Conservation (phyloP, 2,797 vertebrate species). For the Peromyscus aztecus region DNA sequence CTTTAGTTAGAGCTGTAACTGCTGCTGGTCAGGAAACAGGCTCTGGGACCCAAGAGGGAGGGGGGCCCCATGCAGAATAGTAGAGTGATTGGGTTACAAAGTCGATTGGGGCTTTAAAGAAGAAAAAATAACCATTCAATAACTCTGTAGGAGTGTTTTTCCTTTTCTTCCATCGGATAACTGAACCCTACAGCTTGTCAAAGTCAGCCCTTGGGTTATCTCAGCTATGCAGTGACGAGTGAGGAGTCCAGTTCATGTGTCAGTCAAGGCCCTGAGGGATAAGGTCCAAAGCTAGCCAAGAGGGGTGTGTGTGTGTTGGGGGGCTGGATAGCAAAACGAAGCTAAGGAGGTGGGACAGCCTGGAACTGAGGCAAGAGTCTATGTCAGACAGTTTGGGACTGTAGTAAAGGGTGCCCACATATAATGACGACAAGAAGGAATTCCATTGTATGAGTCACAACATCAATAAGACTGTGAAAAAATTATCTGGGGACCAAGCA, state of each 20-base stretch:
- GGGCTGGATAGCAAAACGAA: neutral
- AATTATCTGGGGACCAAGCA: neutral
- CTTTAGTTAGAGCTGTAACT: neutral
- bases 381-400: neutral
- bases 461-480: neutral
- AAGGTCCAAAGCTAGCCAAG: neutral
- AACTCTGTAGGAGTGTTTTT: neutral
- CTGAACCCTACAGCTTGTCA: constrained; percentile 14
- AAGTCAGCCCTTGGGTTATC: constrained; percentile 30
- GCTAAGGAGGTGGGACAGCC: neutral
- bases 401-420: neutral
- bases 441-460: neutral
- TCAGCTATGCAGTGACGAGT: neutral
- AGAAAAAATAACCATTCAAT: neutral
- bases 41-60: neutral
- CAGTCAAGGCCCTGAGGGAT: neutral
- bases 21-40: neutral
- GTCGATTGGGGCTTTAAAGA: neutral
- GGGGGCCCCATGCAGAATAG: neutral
- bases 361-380: neutral
- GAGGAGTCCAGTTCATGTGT: neutral
- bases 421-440: neutral
- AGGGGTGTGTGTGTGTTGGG: neutral
- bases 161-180: neutral
- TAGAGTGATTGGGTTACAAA: neutral